Percentiles rank a stretch among this genome's conserved stretches.
phyloP scores from a whole-genome alignment of 1,140 invertebrate species.

The Drosophila elegans region DNA sequence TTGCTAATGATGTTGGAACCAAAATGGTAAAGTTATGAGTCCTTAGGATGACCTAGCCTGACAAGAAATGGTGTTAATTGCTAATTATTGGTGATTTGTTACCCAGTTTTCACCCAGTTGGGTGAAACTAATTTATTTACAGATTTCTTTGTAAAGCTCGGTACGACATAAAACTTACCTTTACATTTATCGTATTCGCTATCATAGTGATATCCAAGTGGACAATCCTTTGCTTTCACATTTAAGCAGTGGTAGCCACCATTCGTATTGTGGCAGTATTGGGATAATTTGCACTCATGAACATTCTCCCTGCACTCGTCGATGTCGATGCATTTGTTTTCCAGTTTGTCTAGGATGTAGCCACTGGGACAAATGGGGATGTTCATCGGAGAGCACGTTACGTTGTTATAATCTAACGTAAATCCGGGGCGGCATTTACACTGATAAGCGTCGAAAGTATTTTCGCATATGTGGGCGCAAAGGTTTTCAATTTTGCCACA shows the following conservation, averaged over 20 bases:
- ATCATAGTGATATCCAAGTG: conserved; percentile 47
- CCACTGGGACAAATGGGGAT: conserved; percentile 44
- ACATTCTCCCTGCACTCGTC: conserved; percentile 89
- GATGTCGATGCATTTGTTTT: conserved; percentile 85
- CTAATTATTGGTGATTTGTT: too few relatives aligned
- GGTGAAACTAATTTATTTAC: not conserved
- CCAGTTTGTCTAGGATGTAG: conserved; percentile 40
- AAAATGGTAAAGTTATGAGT: too few relatives aligned
- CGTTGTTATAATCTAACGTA: conserved; percentile 87
- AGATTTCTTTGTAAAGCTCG: not conserved
- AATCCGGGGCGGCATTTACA: conserved; percentile 90
- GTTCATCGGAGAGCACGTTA: conserved; percentile 85
- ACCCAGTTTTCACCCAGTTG: too few relatives aligned
- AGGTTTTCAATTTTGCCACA: conserved; percentile 88
- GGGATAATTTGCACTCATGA: conserved; percentile 86
- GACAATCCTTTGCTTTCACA: conserved; percentile 49
- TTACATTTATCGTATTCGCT: conserved; percentile 54
- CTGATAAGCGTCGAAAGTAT: conserved; percentile 88
- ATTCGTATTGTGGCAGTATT: conserved; percentile 75
- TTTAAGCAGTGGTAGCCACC: conserved; percentile 71
- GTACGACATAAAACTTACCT: conserved; percentile 25
- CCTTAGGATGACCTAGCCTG: too few relatives aligned
- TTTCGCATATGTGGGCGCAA: conserved; percentile 89
- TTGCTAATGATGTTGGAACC: too few relatives aligned
- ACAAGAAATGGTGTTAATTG: too few relatives aligned